Base-by-base conservation (phyloP, 2,888 invertebrate genomes). In the Stenchaetothrips biformis region DNA sequence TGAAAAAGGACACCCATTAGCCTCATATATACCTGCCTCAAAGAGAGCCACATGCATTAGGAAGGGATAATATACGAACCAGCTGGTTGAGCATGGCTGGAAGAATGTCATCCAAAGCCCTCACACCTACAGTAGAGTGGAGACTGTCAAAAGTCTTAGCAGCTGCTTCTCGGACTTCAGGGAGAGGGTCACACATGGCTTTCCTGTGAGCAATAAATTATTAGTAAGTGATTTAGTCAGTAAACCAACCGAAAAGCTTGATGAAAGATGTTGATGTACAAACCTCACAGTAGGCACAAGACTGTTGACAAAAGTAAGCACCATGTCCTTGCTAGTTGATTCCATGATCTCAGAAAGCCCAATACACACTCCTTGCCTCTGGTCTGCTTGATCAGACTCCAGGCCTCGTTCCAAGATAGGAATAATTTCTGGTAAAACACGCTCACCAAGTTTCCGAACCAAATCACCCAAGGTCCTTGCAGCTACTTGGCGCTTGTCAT, bases 301-400 rank as follows among this genome's bases (percentile, higher is more conserved):
- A 83, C 94, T 95, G 86, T 95, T 94, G 2, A 95, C 94, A 87
- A 95, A 96, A 82, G 95, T 94, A 77, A 97, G 89, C 79, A 97
- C 96, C 92, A 96, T 96, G 85, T 99, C 99, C 84, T 93, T 92
- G 81, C 96, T 97, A 7, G 98, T 99, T 79, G 98, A 97, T 7
- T 94, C 93, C 93, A 99, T 97, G 85, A 99, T 99, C 90, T 99
- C 99, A 0, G 97, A 95, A 53, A 99, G 90, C 0, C 98, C 99
- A 86, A 99, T 97, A 87, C 99, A 99, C 11, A 99, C 99, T 83
- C 99, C 99, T 88, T 99, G 98, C 21, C 99, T 90, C 89, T 99
- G 97, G 88, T 99, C 98, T 0, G 97, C 89, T 83, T 95, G 93
- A 78, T 95, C 94, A 0, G 97, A 97, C 84, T 94, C 93, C 83